phyloP scores from a whole-genome alignment of 1,140 invertebrate species.

The Trinorchestia longiramus region DNA sequence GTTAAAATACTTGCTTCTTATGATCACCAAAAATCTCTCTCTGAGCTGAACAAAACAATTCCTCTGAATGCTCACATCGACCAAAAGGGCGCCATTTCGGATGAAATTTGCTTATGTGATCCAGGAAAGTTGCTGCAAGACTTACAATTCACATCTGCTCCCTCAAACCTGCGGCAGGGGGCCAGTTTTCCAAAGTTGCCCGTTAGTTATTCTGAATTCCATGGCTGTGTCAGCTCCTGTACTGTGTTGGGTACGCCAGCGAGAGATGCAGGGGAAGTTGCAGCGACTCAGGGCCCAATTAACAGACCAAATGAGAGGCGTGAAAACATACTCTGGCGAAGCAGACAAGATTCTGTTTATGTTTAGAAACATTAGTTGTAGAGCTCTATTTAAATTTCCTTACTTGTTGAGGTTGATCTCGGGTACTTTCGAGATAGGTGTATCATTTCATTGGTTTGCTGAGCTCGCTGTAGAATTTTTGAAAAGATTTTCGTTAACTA shows the following conservation, averaged over 20 bases:
- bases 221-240: background rate
- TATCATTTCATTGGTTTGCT: background rate
- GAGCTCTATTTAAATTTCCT: background rate
- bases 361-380: background rate
- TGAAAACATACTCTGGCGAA: background rate
- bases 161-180: background rate
- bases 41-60: background rate
- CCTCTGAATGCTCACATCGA: background rate
- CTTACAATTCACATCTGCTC: background rate
- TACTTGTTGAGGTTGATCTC: background rate
- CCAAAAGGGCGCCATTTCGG: background rate
- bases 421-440: background rate
- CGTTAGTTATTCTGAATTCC: background rate
- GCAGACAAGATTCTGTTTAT: background rate
- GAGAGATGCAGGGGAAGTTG: background rate
- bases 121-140: background rate
- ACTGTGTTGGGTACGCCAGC: too few relatives aligned
- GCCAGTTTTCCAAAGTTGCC: background rate
- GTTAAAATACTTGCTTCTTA: background rate
- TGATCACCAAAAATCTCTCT: background rate
- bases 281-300: background rate
- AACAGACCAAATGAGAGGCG: background rate
- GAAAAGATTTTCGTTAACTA: background rate
- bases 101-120: background rate
- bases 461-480: background rate